phyloP scores from a whole-genome alignment of 2,113 vertebrate species.

The Trinectes maculatus region DNA sequence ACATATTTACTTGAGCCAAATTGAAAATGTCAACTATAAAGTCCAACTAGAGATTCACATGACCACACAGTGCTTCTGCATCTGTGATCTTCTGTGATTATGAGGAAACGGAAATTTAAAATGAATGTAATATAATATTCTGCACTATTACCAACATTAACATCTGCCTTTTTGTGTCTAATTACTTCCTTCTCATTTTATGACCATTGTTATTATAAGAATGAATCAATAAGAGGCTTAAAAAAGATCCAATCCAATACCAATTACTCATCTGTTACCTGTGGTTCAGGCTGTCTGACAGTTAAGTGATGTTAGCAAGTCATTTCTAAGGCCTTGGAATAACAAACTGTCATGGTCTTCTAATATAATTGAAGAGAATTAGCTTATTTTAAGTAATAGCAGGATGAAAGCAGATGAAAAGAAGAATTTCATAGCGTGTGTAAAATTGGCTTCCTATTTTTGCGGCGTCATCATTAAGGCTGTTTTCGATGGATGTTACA shows the following conservation, averaged over 20 bases:
- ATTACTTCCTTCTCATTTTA: not conserved
- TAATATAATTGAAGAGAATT: constrained; percentile 1
- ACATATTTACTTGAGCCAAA: not conserved
- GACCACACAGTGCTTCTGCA: not conserved
- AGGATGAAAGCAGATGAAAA: constrained; percentile 30
- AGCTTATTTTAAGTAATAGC: constrained; percentile 32
- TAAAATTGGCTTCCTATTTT: constrained; percentile 26
- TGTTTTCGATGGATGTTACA: constrained; percentile 7
- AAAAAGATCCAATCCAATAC: not conserved
- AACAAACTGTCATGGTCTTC: not conserved
- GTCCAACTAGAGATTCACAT: not conserved
- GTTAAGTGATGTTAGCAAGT: not conserved
- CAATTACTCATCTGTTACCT: not conserved
- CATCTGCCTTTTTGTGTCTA: not conserved
- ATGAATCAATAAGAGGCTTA: not conserved
- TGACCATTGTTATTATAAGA: not conserved
- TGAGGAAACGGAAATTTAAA: not conserved
- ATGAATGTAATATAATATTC: not conserved
- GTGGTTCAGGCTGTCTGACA: not conserved
- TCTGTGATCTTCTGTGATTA: not conserved
- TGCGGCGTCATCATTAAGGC: not conserved
- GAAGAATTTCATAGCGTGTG: not conserved
- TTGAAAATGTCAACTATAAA: not conserved
- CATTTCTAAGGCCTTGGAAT: not conserved
- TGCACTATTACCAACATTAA: not conserved